phyloP scores from a whole-genome alignment of 2,797 vertebrate species.

The Gila robusta region DNA sequence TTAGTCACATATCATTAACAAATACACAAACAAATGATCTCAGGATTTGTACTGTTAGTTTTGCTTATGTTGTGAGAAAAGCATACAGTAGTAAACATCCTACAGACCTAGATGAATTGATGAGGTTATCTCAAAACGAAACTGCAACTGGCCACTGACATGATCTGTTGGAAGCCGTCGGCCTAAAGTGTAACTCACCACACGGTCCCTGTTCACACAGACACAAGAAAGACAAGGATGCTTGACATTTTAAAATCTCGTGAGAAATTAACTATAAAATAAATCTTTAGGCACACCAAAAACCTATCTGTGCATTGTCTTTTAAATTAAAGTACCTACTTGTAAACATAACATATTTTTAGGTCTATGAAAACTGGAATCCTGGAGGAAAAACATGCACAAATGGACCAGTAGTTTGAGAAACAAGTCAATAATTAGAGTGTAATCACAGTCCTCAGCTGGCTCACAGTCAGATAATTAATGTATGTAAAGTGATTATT shows the following conservation, averaged over 20 bases:
- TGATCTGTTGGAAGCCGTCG: slow-evolving; percentile 88
- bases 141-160: slow-evolving; percentile 89
- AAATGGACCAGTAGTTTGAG: background rate
- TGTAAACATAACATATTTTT: background rate
- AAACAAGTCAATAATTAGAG: background rate
- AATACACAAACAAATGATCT: background rate
- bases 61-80: background rate
- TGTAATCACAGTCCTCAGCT: background rate
- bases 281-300: background rate
- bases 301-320: background rate
- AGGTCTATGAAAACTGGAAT: background rate
- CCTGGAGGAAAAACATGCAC: background rate
- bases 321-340: background rate
- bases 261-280: background rate
- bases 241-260: slow-evolving; percentile 19
- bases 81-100: background rate
- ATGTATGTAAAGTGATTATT: background rate
- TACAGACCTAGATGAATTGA: slow-evolving; percentile 85
- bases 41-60: background rate
- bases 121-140: slow-evolving; percentile 89
- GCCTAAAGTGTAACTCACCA: slow-evolving; percentile 88
- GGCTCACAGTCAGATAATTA: background rate
- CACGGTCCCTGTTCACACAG: slow-evolving; percentile 78
- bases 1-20: background rate
- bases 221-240: background rate